Base-by-base conservation (phyloP, 2,888 invertebrate species). In the Tinea pellionella region DNA sequence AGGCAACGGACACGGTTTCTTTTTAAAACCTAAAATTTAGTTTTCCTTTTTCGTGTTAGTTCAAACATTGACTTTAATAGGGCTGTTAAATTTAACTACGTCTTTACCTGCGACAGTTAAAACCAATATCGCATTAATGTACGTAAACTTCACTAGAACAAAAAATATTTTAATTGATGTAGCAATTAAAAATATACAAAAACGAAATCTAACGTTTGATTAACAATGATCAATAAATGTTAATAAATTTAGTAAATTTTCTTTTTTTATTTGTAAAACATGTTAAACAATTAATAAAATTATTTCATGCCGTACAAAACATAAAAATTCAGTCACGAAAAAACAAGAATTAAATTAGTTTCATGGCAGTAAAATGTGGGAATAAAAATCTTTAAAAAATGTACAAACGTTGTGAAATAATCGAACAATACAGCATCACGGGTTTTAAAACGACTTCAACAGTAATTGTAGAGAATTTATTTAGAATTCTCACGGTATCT, bases 381-480 rank as follows among this genome's bases (percentile, higher is more conserved):
- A 24, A 24, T 24, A 24, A 24, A n/a, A 24, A 24, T 24, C 24
- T 24, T 24, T 24, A 24, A 24, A 24, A 2, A 24, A n/a, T n/a
- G n/a, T n/a, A n/a, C n/a, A 24, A 41, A 41, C 13, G 16, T 47
- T 15, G 47, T 47, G 47, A 24, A 53, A 9, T 53, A 24, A 24
- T 53, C 53, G 12, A 1, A 53, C 51, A 2, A 47, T 53, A 53
- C 19, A 19, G 11, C 47, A 47, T 11, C n/a, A 16, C 24, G 24
- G n/a, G 24, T 53, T 53, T 53, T 53, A 53, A 24, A 53, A 53
- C 24, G 53, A 24, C 53, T 53, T 24, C 19, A 53, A 32, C 8
- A 30, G 57, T 57, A 57, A 57, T 57, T 32, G 32, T 30, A 32
- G 57, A 57, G 32, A 57, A 57, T 57, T 57, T 57, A 57, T 57